Evolutionary conservation across 2,888 invertebrate species (phyloP).

Genomic region (Listrodromus nycthemerus): DNA sequence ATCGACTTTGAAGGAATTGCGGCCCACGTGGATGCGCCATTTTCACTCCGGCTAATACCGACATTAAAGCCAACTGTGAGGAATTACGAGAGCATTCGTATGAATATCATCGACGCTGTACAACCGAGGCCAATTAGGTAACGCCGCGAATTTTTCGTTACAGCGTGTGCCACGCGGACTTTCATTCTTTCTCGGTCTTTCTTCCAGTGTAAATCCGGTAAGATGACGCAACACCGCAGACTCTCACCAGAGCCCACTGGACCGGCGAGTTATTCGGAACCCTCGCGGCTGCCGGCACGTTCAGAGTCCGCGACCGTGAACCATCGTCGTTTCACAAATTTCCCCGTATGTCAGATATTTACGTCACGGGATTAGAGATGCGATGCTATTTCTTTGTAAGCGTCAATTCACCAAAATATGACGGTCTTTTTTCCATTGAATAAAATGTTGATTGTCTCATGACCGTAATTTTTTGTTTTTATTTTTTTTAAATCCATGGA

Average conservation of each 20-base stretch:
- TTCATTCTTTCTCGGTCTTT: constrained; percentile 33
- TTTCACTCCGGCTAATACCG: background rate
- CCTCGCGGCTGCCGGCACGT: background rate
- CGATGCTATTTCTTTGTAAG: no score
- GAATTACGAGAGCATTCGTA: background rate
- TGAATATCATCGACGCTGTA: background rate
- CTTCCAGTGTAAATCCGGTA: constrained; percentile 38
- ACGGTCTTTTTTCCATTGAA: no score
- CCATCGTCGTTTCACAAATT: background rate
- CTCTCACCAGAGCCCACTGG: constrained; percentile 56
- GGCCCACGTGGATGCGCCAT: background rate
- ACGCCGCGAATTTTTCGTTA: background rate
- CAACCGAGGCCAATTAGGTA: background rate
- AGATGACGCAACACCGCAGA: constrained; percentile 33
- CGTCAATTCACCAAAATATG: no score
- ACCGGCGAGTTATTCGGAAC: constrained; percentile 43
- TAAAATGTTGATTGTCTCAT: no score
- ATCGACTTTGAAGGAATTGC: background rate
- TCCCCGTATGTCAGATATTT: background rate
- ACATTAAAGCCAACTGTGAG: background rate
- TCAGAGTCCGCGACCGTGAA: constrained; percentile 1
- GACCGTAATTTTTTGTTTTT: no score
- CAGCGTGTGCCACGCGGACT: background rate
- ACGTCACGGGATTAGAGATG: no score
- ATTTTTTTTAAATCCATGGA: no score